Percentiles rank a stretch among this genome's conserved stretches.
phyloP scores from a whole-genome alignment of 2,888 invertebrate genomes.

The Ptilodon capucinus region DNA sequence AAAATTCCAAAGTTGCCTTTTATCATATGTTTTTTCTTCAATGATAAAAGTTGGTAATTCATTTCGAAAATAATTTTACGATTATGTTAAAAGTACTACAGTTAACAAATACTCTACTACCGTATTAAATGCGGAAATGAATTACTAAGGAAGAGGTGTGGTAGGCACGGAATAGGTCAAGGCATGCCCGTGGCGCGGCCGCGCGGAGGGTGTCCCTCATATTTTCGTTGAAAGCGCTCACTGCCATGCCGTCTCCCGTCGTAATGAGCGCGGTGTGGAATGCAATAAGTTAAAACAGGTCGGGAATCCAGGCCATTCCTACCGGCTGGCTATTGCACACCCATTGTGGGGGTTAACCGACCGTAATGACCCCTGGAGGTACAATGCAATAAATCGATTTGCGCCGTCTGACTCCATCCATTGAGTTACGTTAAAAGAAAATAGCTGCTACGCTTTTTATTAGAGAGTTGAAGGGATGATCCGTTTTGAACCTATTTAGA shows the following conservation, averaged over 20 bases:
- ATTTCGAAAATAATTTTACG: too few relatives aligned
- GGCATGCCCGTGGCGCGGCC: conserved; percentile 14
- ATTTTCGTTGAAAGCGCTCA: conserved; percentile 14
- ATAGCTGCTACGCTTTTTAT: background rate
- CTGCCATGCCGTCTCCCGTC: conserved; percentile 17
- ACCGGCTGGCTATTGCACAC: conserved; percentile 17
- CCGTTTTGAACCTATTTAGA: too few relatives aligned
- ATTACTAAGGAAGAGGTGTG: conserved; percentile 15
- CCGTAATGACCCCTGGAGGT: conserved; percentile 9
- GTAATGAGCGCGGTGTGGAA: conserved; percentile 36
- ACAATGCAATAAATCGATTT: conserved; percentile 8
- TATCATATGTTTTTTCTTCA: too few relatives aligned
- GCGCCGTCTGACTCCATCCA: background rate
- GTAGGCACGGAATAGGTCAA: conserved; percentile 31
- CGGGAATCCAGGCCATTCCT: conserved; percentile 36
- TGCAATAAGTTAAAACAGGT: conserved; percentile 44
- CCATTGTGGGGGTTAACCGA: conserved; percentile 14
- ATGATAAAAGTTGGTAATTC: too few relatives aligned
- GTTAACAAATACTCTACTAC: too few relatives aligned
- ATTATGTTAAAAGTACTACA: too few relatives aligned
- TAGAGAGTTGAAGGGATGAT: background rate
- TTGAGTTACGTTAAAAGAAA: background rate
- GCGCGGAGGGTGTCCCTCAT: conserved; percentile 16
- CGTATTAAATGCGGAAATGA: conserved; percentile 19
- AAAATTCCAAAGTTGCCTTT: too few relatives aligned